Base-by-base conservation (phyloP, 1,140 invertebrate genomes). In the Pteromalus puparum region DNA sequence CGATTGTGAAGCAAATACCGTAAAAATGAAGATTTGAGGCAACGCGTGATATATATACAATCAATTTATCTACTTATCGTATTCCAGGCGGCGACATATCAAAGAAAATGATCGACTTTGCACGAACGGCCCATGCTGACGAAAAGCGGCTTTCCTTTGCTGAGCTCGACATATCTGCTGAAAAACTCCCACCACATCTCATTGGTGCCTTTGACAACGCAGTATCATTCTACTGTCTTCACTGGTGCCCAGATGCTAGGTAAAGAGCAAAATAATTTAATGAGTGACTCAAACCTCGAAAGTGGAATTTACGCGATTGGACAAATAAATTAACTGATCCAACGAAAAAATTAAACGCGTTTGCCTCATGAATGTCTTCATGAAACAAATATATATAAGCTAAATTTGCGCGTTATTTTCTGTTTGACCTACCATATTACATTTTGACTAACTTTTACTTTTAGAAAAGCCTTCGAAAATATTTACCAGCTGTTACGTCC, bases 141-240 rank as follows among this genome's bases (percentile, higher is more conserved):
- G 90, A 91, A 21, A 87, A 91, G 77, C 85, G 93, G 81, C 90
- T 95, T 2, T 91, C 93, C 4, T 98, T 97, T 88, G 88, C 93
- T 2, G 91, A 95, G 30, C 89, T 97, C 82, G 95, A 97, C 88
- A 96, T 97, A 73, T 94, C 94, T 61, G 85, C 90, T 1, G 88
- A 90, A 5, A 89, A 94, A 0, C 88, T 95, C 67, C 94, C 94
- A 0, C 89, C 90, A 2, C 89, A 94, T 24, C 86, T 94, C 84
- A 87, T 91, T 15, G 94, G 91, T n/a, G 90, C 91, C 46, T 97
- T 96, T 87, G 94, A 96, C 85, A 96, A 97, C 88, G 94, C 95
- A 1, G 95, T 97, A 76, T 97, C 97, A 0, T 97, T 97, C 87
- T 97, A 97, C 89, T 96, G 97, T 86, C 92, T 97, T 1, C 97